Conservation (phyloP, 2,888 invertebrate genomes). For the Phoenoteleia sp. region DNA sequence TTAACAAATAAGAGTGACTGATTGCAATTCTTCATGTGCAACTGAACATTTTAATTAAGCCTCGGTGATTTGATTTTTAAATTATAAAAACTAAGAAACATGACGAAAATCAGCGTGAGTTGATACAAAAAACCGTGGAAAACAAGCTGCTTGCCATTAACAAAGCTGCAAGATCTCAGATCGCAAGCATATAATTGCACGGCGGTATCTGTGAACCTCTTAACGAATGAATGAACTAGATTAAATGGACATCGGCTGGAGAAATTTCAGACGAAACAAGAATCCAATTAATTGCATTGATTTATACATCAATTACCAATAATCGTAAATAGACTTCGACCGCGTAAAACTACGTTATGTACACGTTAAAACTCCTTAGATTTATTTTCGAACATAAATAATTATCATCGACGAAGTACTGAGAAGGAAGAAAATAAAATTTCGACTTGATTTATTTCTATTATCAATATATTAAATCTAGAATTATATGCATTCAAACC, state of each 20-base stretch:
- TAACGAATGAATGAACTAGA: constrained; percentile 46
- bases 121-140: constrained; percentile 36
- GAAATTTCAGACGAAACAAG: constrained; percentile 27
- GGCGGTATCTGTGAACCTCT: constrained; percentile 20
- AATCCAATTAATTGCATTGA: constrained; percentile 38
- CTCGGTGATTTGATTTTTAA: not conserved
- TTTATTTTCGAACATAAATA: constrained; percentile 21
- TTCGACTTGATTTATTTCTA: not conserved
- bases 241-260: constrained; percentile 39
- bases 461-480: too few relatives aligned
- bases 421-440: constrained; percentile 1
- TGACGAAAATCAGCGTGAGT: constrained; percentile 11
- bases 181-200: constrained; percentile 26
- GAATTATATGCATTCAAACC: not conserved
- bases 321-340: constrained; percentile 7
- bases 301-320: constrained; percentile 39
- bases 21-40: too few relatives aligned
- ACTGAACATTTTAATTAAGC: constrained; percentile 16
- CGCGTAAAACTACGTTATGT: not conserved
- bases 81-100: too few relatives aligned
- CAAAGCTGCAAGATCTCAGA: constrained; percentile 1
- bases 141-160: constrained; percentile 4
- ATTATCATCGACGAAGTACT: constrained; percentile 4
- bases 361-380: not conserved
- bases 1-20: too few relatives aligned